Evolutionary conservation across 2,113 vertebrate species (phyloP), one percentile per base, ranked within the genome.

Genomic region (Scortum barcoo): DNA sequence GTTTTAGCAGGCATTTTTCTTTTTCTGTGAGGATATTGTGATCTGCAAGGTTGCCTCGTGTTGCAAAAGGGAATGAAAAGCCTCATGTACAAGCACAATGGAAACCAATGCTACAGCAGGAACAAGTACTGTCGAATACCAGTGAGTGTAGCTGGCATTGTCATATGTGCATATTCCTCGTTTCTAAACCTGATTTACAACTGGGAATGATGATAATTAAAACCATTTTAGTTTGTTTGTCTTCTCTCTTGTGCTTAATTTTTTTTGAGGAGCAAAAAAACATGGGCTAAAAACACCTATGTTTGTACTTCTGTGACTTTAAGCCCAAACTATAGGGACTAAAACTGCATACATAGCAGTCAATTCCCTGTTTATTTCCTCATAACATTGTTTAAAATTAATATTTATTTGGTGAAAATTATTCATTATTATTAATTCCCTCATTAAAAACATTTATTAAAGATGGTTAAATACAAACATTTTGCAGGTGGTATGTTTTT

Each of bases 21-120:
- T 56, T 67, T 72, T 50, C n/a, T 22, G 36, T 61, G 38, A 46
- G 26, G 8, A 61, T n/a, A 9, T 19, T 30, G 28, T 66, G 42
- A 51, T 44, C 53, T 77, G 10, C 11, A 56, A 75, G 54, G 44
- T 62, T 62, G 38, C 6, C 19, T 19, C 26, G 24, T 44, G 26
- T 28, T 66, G 7, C 70, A 51, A n/a, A 57, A 67, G 28, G 38
- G 22, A 62, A 33, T 48, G n/a, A 61, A 80, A 76, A 42, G 28
- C 17, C 46, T 48, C 75, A 20, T 17, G 19, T 22, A 61, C 10
- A 36, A 65, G 22, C 26, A 40, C 9, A 51, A 5, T 38, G 7
- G 17, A 67, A 60, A 57, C 17, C 4, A 44, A 24, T 57, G 51
- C 13, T 67, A 17, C 61, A 20, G 1, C 12, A 38, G 33, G 50